Conservation (phyloP, 2,797 vertebrate species). For the Apogon talboti region DNA sequence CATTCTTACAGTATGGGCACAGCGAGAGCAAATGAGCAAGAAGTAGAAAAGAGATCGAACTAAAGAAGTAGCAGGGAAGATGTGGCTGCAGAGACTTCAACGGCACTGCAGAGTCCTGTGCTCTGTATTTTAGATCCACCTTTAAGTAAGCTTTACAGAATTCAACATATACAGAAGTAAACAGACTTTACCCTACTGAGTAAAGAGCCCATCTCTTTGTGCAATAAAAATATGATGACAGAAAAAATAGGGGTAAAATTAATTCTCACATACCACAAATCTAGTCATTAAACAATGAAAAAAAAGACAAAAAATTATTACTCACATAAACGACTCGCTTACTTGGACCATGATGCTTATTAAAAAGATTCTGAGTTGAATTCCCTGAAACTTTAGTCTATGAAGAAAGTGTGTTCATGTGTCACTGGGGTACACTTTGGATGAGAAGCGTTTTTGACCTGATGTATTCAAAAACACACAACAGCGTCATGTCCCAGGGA, state of each 20-base stretch:
- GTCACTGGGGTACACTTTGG: slow-evolving; percentile 34
- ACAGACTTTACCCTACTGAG: neutral
- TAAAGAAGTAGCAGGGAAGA: slow-evolving; percentile 13
- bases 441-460: slow-evolving; percentile 31
- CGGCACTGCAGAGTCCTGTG: neutral
- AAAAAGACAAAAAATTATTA: slow-evolving; percentile 38
- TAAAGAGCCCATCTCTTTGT: neutral
- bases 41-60: slow-evolving; percentile 4
- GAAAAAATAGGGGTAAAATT: neutral
- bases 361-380: slow-evolving; percentile 26
- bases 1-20: slow-evolving; percentile 36
- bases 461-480: slow-evolving; percentile 36
- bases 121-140: neutral
- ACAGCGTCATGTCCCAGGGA: slow-evolving; percentile 24
- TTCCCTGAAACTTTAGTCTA: slow-evolving; percentile 29
- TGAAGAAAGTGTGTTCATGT: slow-evolving; percentile 9
- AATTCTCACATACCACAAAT: neutral
- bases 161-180: slow-evolving; percentile 26
- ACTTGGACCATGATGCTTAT: slow-evolving; percentile 69
- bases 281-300: neutral
- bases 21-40: slow-evolving; percentile 12
- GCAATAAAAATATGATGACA: neutral
- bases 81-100: slow-evolving; percentile 16
- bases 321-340: slow-evolving; percentile 66
- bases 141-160: neutral